These are phyloP conservation scores for Gymnopithys bicolor DNA, from an alignment of 2,797 vertebrate genomes.

Conservation along the genomic window DNA sequence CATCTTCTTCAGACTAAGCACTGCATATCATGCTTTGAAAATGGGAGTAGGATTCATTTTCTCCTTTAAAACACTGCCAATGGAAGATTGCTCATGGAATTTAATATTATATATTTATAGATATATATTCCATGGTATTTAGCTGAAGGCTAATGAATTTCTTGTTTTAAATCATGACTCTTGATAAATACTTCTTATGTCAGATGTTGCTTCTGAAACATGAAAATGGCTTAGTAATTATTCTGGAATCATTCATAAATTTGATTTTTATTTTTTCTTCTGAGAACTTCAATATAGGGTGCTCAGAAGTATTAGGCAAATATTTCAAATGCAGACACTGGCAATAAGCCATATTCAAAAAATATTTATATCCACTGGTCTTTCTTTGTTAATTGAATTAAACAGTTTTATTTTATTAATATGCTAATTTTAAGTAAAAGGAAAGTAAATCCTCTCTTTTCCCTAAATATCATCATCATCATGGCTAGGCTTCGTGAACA, in stretches of 20 bases:
- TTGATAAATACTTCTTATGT: background rate
- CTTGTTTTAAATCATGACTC: background rate
- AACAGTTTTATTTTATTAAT: background rate
- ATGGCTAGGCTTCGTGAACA: too few relatives aligned
- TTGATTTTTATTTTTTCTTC: background rate
- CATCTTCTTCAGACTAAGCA: background rate
- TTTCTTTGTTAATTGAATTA: background rate
- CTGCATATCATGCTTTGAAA: background rate
- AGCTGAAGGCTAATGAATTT: background rate
- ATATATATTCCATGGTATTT: background rate
- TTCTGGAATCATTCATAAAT: background rate
- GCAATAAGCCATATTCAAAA: background rate
- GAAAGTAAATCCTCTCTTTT: background rate
- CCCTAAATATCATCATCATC: background rate
- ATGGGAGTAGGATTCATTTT: background rate
- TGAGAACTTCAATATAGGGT: background rate
- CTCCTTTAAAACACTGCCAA: background rate
- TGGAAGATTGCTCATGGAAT: background rate
- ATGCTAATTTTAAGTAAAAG: background rate
- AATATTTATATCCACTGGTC: background rate
- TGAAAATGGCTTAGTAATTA: background rate
- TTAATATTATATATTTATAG: background rate
- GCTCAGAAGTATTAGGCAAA: background rate
- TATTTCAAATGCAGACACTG: background rate
- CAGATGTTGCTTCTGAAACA: background rate